Evolutionary conservation across 1,140 invertebrate species (phyloP), one percentile per base, ranked within the genome.

Genomic region (Platyscapa corneri): DNA sequence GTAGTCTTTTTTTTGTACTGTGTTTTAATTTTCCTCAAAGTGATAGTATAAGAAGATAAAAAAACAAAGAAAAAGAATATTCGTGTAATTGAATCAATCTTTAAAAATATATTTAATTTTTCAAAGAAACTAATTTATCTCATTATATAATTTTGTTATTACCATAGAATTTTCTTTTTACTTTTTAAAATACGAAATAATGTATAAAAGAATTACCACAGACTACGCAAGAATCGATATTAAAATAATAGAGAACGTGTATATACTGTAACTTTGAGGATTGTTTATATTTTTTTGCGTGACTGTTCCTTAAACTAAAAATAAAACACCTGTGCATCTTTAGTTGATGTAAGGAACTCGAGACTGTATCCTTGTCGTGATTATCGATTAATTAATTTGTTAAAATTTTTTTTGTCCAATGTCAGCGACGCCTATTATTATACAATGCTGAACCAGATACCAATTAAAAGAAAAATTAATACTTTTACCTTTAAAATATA

Each of bases 361-460:
- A 74, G 49, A 80, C 84, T 85, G 84, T 85, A n/a, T 79, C 3
- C 64, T 20, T 16, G 76, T 84, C 65, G 46, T 70, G 30, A 39
- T 65, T 84, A 72, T 14, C 70, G 46, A 83, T 70, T 76, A 37
- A 79, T 53, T 8, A 34, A 37, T 49, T 32, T 20, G 32, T 76
- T 70, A 8, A 12, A 70, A 49, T 80, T 74, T 79, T 34, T 67
- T 84, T 78, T 34, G 49, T 72, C 60, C 34, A 84, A 14, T 85
- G 37, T 80, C 77, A 74, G 67, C 77, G 67, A 75, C 84, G 65
- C 60, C 30, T 76, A 74, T 70, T 64, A 30, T 37, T 67, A 30
- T 75, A 64, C 30, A 60, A 83, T 82, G 53, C n/a, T 34, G 34
- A 49, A n/a, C 16, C 23, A 70, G n/a, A 56, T 39, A 79, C 34